Evolutionary conservation across 2,888 invertebrate genomes (phyloP).

Genomic region (Ophion ellenae): DNA sequence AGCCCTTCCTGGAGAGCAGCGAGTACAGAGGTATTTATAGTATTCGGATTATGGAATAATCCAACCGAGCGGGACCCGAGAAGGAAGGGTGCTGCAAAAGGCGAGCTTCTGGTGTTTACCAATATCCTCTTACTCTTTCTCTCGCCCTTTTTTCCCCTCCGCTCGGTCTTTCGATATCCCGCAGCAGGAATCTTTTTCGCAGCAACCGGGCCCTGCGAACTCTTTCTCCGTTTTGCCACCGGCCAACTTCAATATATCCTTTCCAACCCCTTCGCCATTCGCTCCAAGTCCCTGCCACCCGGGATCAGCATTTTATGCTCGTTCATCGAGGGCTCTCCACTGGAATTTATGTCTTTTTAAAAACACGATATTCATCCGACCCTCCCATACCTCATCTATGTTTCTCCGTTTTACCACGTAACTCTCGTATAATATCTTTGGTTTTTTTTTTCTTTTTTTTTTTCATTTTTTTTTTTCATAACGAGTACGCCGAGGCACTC

Average conservation of each 20-base stretch:
- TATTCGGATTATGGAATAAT: constrained; percentile 82
- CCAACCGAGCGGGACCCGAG: constrained; percentile 72
- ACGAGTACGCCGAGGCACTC: constrained; percentile 1
- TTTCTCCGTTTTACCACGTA: constrained; percentile 18
- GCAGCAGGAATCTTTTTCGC: constrained; percentile 61
- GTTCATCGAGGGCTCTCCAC: constrained; percentile 74
- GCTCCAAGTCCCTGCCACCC: constrained; percentile 11
- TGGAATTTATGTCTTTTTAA: constrained; percentile 62
- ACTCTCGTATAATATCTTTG: constrained; percentile 35
- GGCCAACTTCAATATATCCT: constrained; percentile 74
- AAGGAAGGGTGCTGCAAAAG: constrained; percentile 57
- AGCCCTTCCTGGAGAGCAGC: constrained; percentile 64
- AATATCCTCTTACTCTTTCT: constrained; percentile 76
- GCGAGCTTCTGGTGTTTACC: constrained; percentile 78
- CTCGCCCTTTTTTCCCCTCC: constrained; percentile 65
- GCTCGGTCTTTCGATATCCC: constrained; percentile 31
- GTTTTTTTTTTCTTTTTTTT: not conserved
- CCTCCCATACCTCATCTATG: not conserved
- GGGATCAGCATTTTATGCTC: constrained; percentile 70
- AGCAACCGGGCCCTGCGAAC: constrained; percentile 35
- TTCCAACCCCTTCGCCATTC: constrained; percentile 55
- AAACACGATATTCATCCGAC: constrained; percentile 15
- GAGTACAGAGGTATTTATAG: constrained; percentile 80
- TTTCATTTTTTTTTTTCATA: constrained; percentile 6
- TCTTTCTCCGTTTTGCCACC: constrained; percentile 39